Percentiles rank a stretch among this genome's conserved stretches.
phyloP scores from a whole-genome alignment of 2,888 invertebrate species.

The Lacanobia wlatinum region DNA sequence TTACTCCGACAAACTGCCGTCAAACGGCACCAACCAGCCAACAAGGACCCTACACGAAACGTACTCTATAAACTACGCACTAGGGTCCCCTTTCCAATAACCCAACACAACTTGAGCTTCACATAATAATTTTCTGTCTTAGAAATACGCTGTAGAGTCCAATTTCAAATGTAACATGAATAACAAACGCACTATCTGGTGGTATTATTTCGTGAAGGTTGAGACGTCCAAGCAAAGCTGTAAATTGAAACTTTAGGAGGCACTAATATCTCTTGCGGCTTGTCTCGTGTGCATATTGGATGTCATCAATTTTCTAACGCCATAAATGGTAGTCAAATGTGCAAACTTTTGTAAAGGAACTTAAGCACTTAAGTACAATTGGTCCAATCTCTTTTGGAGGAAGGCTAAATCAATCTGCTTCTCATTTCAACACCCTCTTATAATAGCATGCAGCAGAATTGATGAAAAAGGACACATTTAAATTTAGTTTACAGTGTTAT shows the following conservation, averaged over 20 bases:
- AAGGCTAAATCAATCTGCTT: neutral
- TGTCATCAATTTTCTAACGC: constrained; percentile 63
- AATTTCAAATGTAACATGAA: constrained; percentile 74
- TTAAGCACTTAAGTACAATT: neutral
- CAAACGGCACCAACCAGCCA: constrained; percentile 82
- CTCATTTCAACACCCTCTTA: neutral
- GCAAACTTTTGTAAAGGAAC: constrained; percentile 8
- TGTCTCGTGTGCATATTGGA: constrained; percentile 67
- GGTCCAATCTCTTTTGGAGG: neutral
- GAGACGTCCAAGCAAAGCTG: constrained; percentile 85
- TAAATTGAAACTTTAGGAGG: constrained; percentile 86
- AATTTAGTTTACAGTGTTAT: neutral
- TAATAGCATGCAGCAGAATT: neutral
- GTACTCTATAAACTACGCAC: constrained; percentile 67
- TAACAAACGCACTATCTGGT: constrained; percentile 82
- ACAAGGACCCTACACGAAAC: constrained; percentile 65
- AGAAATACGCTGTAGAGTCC: constrained; percentile 72
- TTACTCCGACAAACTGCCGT: constrained; percentile 90
- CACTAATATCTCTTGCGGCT: constrained; percentile 78
- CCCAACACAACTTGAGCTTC: constrained; percentile 35
- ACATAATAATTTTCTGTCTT: constrained; percentile 74
- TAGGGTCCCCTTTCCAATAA: constrained; percentile 72
- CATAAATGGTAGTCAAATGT: constrained; percentile 31
- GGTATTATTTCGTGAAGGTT: constrained; percentile 82
- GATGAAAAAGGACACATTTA: neutral